phyloP scores from a whole-genome alignment of 2,797 vertebrate species.

The Myotis planiceps region DNA sequence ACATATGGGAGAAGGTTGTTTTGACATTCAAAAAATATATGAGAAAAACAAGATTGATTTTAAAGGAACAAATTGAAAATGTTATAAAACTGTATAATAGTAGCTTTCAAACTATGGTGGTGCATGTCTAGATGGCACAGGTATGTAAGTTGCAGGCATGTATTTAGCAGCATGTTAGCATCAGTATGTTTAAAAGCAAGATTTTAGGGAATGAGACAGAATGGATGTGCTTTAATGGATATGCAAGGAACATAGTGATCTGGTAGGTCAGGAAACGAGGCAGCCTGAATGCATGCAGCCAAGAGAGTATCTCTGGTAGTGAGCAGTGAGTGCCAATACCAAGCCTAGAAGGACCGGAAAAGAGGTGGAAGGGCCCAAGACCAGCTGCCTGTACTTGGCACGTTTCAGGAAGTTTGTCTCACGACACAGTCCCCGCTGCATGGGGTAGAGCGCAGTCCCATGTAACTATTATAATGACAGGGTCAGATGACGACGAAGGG shows the following conservation, averaged over 20 bases:
- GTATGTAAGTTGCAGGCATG: neutral
- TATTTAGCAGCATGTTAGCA: neutral
- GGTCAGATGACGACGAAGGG: neutral
- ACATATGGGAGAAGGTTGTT: neutral
- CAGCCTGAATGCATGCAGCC: neutral
- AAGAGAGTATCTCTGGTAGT: neutral
- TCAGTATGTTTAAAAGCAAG: neutral
- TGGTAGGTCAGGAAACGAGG: neutral
- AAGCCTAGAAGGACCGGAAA: neutral
- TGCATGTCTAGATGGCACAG: neutral
- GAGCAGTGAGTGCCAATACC: neutral
- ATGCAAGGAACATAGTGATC: neutral
- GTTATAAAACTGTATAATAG: neutral
- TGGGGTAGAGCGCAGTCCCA: rapidly evolving
- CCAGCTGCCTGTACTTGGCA: neutral
- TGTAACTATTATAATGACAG: neutral
- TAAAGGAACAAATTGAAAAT: neutral
- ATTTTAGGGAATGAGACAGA: neutral
- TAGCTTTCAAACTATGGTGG: neutral
- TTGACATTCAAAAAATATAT: neutral
- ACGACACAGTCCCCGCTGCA: too few relatives aligned
- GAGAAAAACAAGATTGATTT: neutral
- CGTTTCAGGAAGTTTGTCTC: neutral
- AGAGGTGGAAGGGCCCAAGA: too few relatives aligned
- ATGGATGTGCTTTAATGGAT: neutral